Evolutionary conservation across 30 jellyfish, hydroid and myxozoan species (phyloP).

Genomic region (Aurelia aurita): DNA sequence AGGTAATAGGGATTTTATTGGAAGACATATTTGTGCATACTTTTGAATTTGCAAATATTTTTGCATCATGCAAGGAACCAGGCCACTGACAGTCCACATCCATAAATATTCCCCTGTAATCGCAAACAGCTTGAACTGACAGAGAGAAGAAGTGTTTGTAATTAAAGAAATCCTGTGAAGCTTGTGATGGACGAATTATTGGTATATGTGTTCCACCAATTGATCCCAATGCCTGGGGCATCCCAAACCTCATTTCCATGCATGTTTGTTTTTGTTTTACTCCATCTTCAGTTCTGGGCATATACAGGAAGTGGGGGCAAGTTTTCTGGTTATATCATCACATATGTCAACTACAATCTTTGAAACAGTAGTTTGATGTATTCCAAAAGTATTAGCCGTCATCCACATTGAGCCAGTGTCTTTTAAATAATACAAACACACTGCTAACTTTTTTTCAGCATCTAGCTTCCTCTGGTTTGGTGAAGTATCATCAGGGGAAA

Average conservation of each 20-base stretch:
- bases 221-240: conserved; percentile 17
- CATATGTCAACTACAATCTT: conserved; percentile 4
- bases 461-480: conserved; percentile 18
- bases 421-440: conserved; percentile 1
- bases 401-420: conserved; percentile 14
- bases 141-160: conserved; percentile 32
- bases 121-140: conserved; percentile 68
- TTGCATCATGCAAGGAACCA: conserved; percentile 72
- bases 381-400: conserved; percentile 20
- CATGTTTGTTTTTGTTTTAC: neutral
- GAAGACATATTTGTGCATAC: conserved; percentile 38
- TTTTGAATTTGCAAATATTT: conserved; percentile 69
- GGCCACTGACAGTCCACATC: conserved; percentile 85
- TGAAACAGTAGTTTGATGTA: conserved; percentile 7
- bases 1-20: conserved; percentile 16
- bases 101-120: conserved; percentile 65
- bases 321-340: neutral
- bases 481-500: conserved; percentile 5
- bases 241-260: conserved; percentile 7
- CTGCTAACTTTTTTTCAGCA: conserved; percentile 11
- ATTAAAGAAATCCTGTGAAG: too few relatives aligned
- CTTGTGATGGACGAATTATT: conserved; percentile 23
- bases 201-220: conserved; percentile 29
- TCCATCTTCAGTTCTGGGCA: conserved; percentile 11
- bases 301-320: conserved; percentile 7